Percentiles rank a stretch among this genome's conserved stretches.
These are phyloP conservation scores for Pachymerium ferrugineum DNA, from an alignment of 2,888 invertebrate genomes.

Conservation along the genomic window DNA sequence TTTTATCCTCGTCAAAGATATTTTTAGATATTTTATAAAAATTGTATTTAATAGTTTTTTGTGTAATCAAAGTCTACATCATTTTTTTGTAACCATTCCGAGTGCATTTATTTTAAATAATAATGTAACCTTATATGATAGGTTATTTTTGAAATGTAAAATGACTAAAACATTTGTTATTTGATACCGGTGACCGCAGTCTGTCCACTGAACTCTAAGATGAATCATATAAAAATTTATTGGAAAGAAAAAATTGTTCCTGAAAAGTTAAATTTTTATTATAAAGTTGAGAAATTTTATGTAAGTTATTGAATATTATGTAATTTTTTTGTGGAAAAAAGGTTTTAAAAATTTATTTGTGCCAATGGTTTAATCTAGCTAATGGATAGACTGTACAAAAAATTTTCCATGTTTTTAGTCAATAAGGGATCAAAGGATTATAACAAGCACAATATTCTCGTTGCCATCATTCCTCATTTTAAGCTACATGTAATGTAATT, in stretches of 20 bases:
- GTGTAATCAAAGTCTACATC: neutral
- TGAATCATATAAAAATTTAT: too few species aligned
- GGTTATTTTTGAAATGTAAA: neutral
- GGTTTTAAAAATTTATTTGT: neutral
- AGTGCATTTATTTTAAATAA: neutral
- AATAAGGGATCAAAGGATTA: neutral
- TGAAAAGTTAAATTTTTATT: too few species aligned
- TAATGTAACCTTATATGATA: neutral
- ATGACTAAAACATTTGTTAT: neutral
- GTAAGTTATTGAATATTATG: too few species aligned
- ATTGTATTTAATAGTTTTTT: constrained; percentile 19
- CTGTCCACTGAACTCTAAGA: too few species aligned
- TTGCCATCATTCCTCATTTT: too few species aligned
- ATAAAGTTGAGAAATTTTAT: too few species aligned
- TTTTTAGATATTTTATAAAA: constrained; percentile 23
- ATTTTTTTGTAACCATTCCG: neutral
- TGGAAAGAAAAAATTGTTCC: too few species aligned
- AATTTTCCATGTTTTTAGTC: neutral
- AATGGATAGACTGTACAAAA: neutral
- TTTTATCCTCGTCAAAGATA: constrained; percentile 7
- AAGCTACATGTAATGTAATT: too few species aligned
- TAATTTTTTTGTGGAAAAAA: too few species aligned
- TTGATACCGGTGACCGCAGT: neutral
- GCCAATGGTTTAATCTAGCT: neutral
- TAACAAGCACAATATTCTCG: too few species aligned